Conservation (phyloP, 2,888 invertebrate genomes). For the Cataglyphis livida region DNA sequence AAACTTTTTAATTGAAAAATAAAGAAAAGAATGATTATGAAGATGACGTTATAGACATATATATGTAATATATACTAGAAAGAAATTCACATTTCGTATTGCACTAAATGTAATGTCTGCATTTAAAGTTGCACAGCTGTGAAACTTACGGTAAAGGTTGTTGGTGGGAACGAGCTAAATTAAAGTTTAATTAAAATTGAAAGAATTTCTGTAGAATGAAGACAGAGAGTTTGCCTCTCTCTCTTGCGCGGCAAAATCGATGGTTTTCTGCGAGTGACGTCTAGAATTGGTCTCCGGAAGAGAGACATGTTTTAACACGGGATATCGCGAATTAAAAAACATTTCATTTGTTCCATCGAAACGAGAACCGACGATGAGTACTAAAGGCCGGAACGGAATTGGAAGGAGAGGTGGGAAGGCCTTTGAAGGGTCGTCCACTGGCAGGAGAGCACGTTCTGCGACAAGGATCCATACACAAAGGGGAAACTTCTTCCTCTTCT, state of each 20-base stretch:
- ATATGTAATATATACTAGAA: neutral
- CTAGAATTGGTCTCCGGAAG: slow-evolving; percentile 67
- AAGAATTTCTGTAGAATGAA: slow-evolving; percentile 66
- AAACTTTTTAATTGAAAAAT: neutral
- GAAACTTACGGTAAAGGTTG: slow-evolving; percentile 1
- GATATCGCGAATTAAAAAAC: slow-evolving; percentile 70
- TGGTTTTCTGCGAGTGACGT: slow-evolving; percentile 72
- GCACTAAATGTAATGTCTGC: neutral
- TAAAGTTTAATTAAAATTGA: slow-evolving; percentile 76
- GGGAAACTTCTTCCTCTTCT: slow-evolving; percentile 66
- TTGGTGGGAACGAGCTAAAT: slow-evolving; percentile 60
- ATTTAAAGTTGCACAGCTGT: slow-evolving; percentile 13
- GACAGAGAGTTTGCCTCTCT: slow-evolving; percentile 40
- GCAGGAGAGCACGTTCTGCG: slow-evolving; percentile 58
- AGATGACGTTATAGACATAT: too few relatives aligned
- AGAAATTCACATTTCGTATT: neutral
- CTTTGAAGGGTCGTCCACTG: slow-evolving; percentile 60
- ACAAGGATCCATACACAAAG: slow-evolving; percentile 67
- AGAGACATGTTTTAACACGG: slow-evolving; percentile 47
- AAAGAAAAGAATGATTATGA: too few relatives aligned
- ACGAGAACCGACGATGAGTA: slow-evolving; percentile 51
- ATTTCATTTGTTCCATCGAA: slow-evolving; percentile 57
- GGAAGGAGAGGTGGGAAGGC: slow-evolving; percentile 39
- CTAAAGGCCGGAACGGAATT: slow-evolving; percentile 9
- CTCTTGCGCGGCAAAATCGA: slow-evolving; percentile 60